A percentile compares a stretch with the other conserved stretches of the same genome.
Conservation (phyloP, 2,797 vertebrate species). For the Sandelia bainsii region DNA sequence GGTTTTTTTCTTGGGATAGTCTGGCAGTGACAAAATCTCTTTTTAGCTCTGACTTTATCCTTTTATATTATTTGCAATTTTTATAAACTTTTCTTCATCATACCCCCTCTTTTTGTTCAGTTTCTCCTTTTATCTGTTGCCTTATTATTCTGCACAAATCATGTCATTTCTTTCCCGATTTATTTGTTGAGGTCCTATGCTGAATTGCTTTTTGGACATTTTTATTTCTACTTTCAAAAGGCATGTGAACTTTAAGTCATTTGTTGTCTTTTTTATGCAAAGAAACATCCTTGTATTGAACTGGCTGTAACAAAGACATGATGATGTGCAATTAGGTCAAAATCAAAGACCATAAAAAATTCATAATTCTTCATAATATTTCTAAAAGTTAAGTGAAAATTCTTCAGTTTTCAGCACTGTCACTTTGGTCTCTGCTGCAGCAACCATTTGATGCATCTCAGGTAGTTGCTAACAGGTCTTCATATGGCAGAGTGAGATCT, state of each 20-base stretch:
- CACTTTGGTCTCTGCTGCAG: no score
- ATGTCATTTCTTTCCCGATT: constrained; percentile 1
- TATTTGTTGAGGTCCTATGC: constrained; percentile 12
- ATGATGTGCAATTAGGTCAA: no score
- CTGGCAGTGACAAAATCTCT: background rate
- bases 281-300: no score
- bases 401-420: no score
- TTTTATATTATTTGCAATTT: background rate
- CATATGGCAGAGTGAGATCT: no score
- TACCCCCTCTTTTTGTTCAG: constrained; percentile 1
- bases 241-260: constrained; percentile 7
- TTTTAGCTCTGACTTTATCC: background rate
- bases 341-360: no score
- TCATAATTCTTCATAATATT: no score
- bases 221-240: constrained; percentile 36
- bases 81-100: constrained; percentile 7
- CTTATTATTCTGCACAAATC: constrained; percentile 16
- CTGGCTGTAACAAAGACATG: no score
- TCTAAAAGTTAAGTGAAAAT: no score
- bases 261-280: constrained; percentile 11
- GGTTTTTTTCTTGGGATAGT: constrained; percentile 19
- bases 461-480: no score
- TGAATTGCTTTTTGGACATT: constrained; percentile 28
- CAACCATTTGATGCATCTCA: no score
- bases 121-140: constrained; percentile 15